Evolutionary conservation across 1,140 invertebrate species (phyloP).

Genomic region (Olivierus martensii): DNA sequence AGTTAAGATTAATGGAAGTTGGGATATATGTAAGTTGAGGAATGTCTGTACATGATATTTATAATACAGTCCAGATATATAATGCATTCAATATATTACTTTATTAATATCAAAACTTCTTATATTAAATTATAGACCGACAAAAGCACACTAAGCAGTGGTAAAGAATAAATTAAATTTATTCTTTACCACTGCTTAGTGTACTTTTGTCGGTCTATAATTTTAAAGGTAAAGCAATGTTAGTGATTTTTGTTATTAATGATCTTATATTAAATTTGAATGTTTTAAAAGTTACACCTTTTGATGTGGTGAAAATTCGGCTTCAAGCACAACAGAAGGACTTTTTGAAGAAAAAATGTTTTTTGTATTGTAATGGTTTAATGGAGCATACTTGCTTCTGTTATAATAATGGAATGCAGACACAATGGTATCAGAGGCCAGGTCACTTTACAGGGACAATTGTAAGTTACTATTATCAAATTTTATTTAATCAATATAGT

Average conservation of each 20-base stretch:
- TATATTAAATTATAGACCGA: slow-evolving; percentile 1
- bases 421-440: slow-evolving; percentile 46
- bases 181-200: no score
- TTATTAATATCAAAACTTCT: slow-evolving; percentile 6
- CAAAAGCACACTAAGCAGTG: no score
- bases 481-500: neutral
- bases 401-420: slow-evolving; percentile 30
- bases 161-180: no score
- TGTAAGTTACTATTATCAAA: slow-evolving; percentile 40
- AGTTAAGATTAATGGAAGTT: no score
- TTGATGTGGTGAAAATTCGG: slow-evolving; percentile 97
- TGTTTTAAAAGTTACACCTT: slow-evolving; percentile 71
- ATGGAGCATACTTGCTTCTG: slow-evolving; percentile 99
- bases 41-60: no score
- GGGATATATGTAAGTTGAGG: no score
- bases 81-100: no score
- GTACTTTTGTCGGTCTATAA: slow-evolving; percentile 1
- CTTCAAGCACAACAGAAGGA: slow-evolving; percentile 86
- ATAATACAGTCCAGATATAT: no score
- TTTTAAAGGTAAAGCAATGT: no score
- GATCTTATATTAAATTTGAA: neutral
- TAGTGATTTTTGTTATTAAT: no score
- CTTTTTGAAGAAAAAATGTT: slow-evolving; percentile 74
- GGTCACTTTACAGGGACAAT: slow-evolving; percentile 79
- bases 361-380: slow-evolving; percentile 94